Evolutionary conservation across 1,140 invertebrate species (phyloP).

Genomic region (Archegozetes longisetosus): DNA sequence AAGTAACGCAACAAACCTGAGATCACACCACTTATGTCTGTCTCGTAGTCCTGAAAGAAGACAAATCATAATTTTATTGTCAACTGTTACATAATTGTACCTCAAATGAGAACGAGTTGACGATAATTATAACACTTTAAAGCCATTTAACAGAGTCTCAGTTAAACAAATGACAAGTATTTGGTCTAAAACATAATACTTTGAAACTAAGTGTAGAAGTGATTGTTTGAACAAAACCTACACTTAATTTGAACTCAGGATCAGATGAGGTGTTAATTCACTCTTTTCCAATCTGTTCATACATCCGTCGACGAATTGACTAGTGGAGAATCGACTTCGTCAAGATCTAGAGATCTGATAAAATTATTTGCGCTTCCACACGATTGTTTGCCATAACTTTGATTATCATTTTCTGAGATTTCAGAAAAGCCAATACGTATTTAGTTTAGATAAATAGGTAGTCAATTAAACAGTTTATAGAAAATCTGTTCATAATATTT

Average conservation of each 20-base stretch:
- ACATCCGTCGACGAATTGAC: conserved; percentile 15
- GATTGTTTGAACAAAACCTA: conserved; percentile 16
- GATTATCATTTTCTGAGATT: not conserved
- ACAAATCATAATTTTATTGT: not conserved
- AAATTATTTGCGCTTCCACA: not conserved
- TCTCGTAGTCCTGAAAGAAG: conserved; percentile 1
- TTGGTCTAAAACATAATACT: not conserved
- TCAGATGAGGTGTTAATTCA: not conserved
- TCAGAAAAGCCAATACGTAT: no score
- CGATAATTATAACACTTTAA: no score
- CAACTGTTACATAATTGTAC: no score
- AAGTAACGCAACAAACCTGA: conserved; percentile 8
- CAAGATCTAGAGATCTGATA: conserved; percentile 12
- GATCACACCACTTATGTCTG: not conserved
- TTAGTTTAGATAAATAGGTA: no score
- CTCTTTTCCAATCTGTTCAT: conserved; percentile 15
- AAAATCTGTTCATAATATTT: conserved; percentile 67
- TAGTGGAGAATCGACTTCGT: conserved; percentile 16
- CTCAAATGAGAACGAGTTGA: no score
- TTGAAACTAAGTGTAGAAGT: not conserved
- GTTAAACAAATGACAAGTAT: not conserved
- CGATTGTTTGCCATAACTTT: not conserved
- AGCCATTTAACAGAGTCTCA: no score
- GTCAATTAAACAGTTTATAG: no score
- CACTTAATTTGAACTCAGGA: not conserved